phyloP scores from a whole-genome alignment of 2,113 vertebrate species.

The Corvus moneduloides region DNA sequence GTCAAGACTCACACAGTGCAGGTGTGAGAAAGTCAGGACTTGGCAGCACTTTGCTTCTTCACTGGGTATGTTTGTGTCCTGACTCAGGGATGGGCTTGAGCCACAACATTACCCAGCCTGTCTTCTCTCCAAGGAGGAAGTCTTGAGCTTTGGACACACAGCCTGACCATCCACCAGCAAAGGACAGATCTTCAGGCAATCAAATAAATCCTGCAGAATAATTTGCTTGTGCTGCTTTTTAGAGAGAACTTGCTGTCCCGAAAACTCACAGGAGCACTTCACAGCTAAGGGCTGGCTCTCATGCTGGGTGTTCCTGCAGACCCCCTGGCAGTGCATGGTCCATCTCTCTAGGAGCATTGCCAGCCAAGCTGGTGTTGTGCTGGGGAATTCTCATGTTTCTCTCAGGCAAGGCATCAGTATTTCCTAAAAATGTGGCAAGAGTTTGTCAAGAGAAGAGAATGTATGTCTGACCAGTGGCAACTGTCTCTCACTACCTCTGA shows the following conservation, averaged over 20 bases:
- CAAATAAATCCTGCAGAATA: neutral
- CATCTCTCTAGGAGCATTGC: neutral
- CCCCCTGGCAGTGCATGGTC: fast-evolving
- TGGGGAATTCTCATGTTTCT: neutral
- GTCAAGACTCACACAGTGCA: neutral
- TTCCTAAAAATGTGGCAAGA: neutral
- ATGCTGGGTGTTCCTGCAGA: neutral
- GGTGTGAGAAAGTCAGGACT: neutral
- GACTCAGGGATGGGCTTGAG: neutral
- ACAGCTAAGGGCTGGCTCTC: neutral
- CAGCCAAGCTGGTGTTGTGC: neutral
- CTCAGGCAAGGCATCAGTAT: neutral
- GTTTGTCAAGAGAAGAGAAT: neutral
- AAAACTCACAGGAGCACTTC: neutral
- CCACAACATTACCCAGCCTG: neutral
- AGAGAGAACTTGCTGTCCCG: neutral
- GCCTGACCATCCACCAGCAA: neutral
- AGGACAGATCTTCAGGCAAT: neutral
- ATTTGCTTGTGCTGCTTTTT: neutral
- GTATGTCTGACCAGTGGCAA: neutral
- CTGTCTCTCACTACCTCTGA: neutral
- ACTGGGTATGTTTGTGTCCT: fast-evolving
- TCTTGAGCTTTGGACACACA: neutral
- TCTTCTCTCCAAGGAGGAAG: neutral
- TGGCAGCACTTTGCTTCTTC: neutral